Percentiles rank a stretch among this genome's conserved stretches.
Evolutionary conservation across 1,140 invertebrate genomes (phyloP).

Genomic region (Dreissena rostriformis): DNA sequence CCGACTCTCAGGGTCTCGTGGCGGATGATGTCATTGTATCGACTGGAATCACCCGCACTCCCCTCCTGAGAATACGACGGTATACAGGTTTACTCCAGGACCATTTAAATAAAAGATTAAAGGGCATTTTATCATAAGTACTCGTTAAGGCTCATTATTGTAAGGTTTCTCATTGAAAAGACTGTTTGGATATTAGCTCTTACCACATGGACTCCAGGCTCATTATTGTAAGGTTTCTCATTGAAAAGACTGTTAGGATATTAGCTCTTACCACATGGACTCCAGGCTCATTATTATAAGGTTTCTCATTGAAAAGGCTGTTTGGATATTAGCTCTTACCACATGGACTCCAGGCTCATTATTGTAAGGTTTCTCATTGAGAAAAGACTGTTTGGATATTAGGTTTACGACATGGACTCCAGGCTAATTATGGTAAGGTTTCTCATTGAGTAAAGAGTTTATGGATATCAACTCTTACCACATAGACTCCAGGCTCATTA

Average conservation of each 20-base stretch:
- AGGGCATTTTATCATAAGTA: no score
- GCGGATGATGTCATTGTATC: slow-evolving; percentile 84
- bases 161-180: no score
- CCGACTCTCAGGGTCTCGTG: slow-evolving; percentile 84
- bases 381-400: no score
- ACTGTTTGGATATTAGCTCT: not conserved
- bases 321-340: slow-evolving; percentile 81
- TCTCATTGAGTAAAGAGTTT: no score
- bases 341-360: not conserved
- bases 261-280: slow-evolving; percentile 82
- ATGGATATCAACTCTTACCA: no score
- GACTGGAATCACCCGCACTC: slow-evolving; percentile 81
- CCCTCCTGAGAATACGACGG: slow-evolving; percentile 78
- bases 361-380: not conserved
- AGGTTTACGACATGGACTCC: no score
- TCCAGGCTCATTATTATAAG: slow-evolving; percentile 86
- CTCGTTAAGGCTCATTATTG: no score
- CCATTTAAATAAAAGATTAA: no score
- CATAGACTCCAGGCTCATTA: not conserved
- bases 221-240: slow-evolving; percentile 86
- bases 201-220: slow-evolving; percentile 84
- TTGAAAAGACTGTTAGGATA: slow-evolving; percentile 86
- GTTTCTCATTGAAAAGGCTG: slow-evolving; percentile 85
- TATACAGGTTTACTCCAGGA: no score
- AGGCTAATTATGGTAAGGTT: no score